A percentile compares a stretch with the other conserved stretches of the same genome.
Conservation (phyloP, 2,113 vertebrate genomes). For the Scytalopus superciliaris region DNA sequence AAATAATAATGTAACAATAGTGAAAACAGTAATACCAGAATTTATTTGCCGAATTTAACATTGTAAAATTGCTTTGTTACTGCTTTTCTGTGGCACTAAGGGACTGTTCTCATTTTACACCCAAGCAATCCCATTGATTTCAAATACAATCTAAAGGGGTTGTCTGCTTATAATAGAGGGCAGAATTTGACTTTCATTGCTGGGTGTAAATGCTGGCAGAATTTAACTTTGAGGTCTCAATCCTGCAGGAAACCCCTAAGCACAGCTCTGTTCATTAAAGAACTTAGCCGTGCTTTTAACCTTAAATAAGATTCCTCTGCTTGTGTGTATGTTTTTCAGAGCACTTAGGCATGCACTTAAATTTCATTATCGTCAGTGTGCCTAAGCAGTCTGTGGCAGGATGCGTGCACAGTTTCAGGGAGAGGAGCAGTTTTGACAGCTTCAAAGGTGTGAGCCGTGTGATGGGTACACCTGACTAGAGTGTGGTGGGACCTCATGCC, state of each 20-base stretch:
- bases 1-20: conserved; percentile 30
- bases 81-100: conserved; percentile 50
- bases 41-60: conserved; percentile 47
- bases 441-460: fast-evolving
- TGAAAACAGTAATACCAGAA: conserved; percentile 14
- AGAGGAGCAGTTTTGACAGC: background rate
- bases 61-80: conserved; percentile 48
- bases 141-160: conserved; percentile 57
- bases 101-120: conserved; percentile 57
- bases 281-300: conserved; percentile 30
- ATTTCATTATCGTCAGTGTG: background rate
- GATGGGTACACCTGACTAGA: background rate
- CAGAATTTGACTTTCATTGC: conserved; percentile 65
- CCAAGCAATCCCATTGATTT: conserved; percentile 58
- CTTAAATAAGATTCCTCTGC: conserved; percentile 41
- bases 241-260: conserved; percentile 35
- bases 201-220: conserved; percentile 37
- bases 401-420: background rate
- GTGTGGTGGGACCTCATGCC: fast-evolving
- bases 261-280: conserved; percentile 20
- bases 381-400: background rate
- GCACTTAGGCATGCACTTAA: background rate
- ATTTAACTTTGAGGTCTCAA: conserved; percentile 50
- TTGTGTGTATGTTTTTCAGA: background rate
- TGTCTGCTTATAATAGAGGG: conserved; percentile 66